Percentiles rank a stretch among this genome's conserved stretches.
Evolutionary conservation across 2,888 invertebrate species (phyloP).

Genomic region (Agriopis leucophaearia): DNA sequence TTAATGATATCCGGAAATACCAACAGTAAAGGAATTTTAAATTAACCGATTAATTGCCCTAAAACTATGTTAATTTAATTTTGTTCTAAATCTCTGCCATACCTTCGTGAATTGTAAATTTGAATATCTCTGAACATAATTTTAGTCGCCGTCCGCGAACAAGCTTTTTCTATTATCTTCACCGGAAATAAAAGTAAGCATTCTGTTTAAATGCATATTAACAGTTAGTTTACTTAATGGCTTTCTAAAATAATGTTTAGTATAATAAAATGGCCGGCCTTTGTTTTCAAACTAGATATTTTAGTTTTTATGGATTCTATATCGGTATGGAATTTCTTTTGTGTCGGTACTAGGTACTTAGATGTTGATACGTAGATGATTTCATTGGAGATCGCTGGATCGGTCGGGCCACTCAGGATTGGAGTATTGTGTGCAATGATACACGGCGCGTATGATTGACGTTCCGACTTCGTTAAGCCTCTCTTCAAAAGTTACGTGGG

Average conservation of each 20-base stretch:
- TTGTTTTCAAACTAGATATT: slow-evolving; percentile 37
- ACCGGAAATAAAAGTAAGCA: slow-evolving; percentile 57
- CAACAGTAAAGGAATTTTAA: slow-evolving; percentile 57
- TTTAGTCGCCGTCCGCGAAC: slow-evolving; percentile 44
- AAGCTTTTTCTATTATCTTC: slow-evolving; percentile 61
- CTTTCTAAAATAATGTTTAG: slow-evolving; percentile 47
- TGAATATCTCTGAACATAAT: slow-evolving; percentile 45
- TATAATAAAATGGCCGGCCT: slow-evolving; percentile 35
- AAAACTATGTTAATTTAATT: slow-evolving; percentile 50
- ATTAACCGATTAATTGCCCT: slow-evolving; percentile 48
- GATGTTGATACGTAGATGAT: slow-evolving; percentile 24
- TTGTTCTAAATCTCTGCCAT: slow-evolving; percentile 36
- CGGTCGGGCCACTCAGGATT: slow-evolving; percentile 29
- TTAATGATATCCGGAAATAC: slow-evolving; percentile 60
- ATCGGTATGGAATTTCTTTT: slow-evolving; percentile 38
- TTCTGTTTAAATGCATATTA: slow-evolving; percentile 48
- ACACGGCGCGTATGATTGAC: slow-evolving; percentile 68
- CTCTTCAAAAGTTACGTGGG: slow-evolving; percentile 66
- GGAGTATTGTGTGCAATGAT: slow-evolving; percentile 58
- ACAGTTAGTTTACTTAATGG: slow-evolving; percentile 56
- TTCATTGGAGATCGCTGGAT: slow-evolving; percentile 31
- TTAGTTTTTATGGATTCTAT: slow-evolving; percentile 34
- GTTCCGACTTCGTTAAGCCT: slow-evolving; percentile 69
- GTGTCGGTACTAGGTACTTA: slow-evolving; percentile 20
- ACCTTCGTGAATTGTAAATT: slow-evolving; percentile 48